phyloP scores from a whole-genome alignment of 2,113 vertebrate genomes.

The Chaetodon trifascialis region DNA sequence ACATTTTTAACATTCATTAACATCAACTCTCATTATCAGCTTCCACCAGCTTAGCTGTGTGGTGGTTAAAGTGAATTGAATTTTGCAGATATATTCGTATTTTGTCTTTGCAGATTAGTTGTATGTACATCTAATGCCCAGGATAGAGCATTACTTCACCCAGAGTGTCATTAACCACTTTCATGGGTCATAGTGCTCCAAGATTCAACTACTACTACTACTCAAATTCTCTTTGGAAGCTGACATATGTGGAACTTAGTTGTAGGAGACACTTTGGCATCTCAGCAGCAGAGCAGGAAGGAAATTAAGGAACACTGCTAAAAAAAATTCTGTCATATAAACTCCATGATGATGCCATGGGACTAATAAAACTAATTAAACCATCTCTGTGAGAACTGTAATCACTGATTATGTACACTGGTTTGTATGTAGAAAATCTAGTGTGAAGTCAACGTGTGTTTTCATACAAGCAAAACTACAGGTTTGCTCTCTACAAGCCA shows the following conservation, averaged over 20 bases:
- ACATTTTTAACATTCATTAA: background rate
- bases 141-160: background rate
- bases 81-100: background rate
- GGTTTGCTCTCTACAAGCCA: background rate
- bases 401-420: background rate
- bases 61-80: background rate
- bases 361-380: conserved; percentile 33
- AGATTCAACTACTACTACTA: background rate
- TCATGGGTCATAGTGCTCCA: background rate
- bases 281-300: background rate
- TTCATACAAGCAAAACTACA: background rate
- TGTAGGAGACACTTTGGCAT: no score
- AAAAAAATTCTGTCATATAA: background rate
- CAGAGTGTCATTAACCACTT: background rate
- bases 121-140: background rate
- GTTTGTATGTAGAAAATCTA: background rate
- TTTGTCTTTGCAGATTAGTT: background rate
- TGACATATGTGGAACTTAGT: no score
- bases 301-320: background rate
- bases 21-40: background rate
- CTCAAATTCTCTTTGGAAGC: background rate
- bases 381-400: background rate
- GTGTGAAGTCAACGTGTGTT: background rate
- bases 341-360: conserved; percentile 27
- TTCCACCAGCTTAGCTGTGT: background rate